These are phyloP conservation scores for Agriopis aurantiaria DNA, from an alignment of 2,888 invertebrate species.

Conservation along the genomic window DNA sequence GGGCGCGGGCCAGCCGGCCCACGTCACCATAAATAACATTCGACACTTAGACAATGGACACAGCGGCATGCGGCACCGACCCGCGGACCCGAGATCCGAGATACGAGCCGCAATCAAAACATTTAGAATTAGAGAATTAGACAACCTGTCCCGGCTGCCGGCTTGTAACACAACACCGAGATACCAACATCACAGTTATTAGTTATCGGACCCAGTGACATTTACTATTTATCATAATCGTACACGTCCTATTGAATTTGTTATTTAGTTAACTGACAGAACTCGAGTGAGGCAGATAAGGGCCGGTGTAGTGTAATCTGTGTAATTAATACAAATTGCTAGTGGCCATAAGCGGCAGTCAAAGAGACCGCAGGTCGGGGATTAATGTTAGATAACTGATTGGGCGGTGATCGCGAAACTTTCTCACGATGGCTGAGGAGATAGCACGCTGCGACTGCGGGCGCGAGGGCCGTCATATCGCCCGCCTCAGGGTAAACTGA, in stretches of 20 bases:
- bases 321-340: conserved; percentile 78
- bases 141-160: conserved; percentile 59
- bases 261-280: conserved; percentile 47
- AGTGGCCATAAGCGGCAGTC: conserved; percentile 67
- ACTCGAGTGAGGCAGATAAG: conserved; percentile 54
- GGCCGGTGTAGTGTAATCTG: conserved; percentile 67
- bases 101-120: conserved; percentile 67
- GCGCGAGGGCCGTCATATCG: conserved; percentile 48
- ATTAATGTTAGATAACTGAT: conserved; percentile 74
- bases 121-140: conserved; percentile 60
- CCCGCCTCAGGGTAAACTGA: conserved; percentile 51
- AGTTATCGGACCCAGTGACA: conserved; percentile 45
- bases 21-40: conserved; percentile 76
- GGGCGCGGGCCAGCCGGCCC: conserved; percentile 56
- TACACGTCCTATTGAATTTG: conserved; percentile 43
- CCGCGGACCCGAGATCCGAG: conserved; percentile 64
- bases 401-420: conserved; percentile 74
- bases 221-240: conserved; percentile 48
- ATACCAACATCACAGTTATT: conserved; percentile 52
- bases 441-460: conserved; percentile 53
- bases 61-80: conserved; percentile 57
- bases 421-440: conserved; percentile 73
- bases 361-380: conserved; percentile 73
- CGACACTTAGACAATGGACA: conserved; percentile 77
- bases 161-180: conserved; percentile 54